Evolutionary conservation across 2,113 vertebrate species (phyloP).

Genomic region (Ascaphus truei): DNA sequence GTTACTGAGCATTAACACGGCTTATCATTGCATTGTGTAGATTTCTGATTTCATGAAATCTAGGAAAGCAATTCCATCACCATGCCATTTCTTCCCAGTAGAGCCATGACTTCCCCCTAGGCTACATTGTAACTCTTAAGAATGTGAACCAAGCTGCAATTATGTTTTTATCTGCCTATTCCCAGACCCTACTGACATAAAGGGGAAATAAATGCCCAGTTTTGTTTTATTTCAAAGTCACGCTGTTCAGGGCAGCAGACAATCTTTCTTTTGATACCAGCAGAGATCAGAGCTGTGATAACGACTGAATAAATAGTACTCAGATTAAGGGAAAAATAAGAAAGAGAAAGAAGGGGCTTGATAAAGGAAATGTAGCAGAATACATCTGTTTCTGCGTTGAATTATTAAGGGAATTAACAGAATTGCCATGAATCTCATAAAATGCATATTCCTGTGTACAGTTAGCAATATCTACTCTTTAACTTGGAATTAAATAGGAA

Average conservation of each 20-base stretch:
- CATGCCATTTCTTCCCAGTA: neutral
- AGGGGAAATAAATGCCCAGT: neutral
- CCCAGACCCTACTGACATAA: neutral
- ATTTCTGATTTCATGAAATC: neutral
- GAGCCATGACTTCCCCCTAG: neutral
- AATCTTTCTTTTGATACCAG: neutral
- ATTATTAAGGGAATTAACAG: constrained; percentile 12
- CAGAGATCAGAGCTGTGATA: neutral
- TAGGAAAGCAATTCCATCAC: neutral
- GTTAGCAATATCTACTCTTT: neutral
- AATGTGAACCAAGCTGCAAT: neutral
- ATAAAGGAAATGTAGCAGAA: neutral
- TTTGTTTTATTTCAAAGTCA: neutral
- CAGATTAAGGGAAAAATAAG: neutral
- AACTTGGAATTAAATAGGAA: neutral
- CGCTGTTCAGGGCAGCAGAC: neutral
- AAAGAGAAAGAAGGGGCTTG: neutral
- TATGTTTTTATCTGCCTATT: neutral
- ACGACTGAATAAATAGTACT: constrained; percentile 6
- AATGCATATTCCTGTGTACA: constrained; percentile 4
- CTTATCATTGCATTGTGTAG: neutral
- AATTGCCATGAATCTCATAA: neutral
- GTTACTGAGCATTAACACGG: neutral
- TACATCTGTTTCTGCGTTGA: neutral
- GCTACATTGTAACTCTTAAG: neutral